Percentiles rank a stretch among this genome's conserved stretches.
Evolutionary conservation across 64 coral and sea anemone genomes (phyloP).

Genomic region (Cladopsammia gracilis): DNA sequence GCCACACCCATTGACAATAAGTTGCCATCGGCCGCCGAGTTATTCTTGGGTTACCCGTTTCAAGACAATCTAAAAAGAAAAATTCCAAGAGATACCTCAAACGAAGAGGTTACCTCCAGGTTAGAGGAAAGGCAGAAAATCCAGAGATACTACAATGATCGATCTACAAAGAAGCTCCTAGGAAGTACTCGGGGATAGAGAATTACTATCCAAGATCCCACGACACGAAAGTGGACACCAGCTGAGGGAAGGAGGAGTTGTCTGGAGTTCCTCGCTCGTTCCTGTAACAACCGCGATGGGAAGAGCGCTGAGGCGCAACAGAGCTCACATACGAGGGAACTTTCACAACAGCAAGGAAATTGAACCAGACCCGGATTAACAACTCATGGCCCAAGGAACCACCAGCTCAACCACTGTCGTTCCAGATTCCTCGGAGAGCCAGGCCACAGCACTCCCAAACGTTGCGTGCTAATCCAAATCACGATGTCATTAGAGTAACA

Average conservation of each 20-base stretch:
- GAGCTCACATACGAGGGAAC: neutral
- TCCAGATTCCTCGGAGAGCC: no score
- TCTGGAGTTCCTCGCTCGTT: neutral
- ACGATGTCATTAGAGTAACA: no score
- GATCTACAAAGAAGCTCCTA: slow-evolving; percentile 48
- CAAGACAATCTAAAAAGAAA: slow-evolving; percentile 60
- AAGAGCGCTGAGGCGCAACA: neutral
- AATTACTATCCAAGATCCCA: slow-evolving; percentile 70
- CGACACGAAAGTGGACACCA: slow-evolving; percentile 49
- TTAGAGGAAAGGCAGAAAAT: slow-evolving; percentile 51
- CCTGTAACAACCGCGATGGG: neutral
- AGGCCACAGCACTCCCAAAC: no score
- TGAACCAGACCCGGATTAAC: no score
- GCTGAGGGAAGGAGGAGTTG: neutral
- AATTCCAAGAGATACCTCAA: slow-evolving; percentile 37
- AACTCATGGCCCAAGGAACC: no score
- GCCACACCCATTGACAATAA: slow-evolving; percentile 58
- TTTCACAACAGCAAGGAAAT: no score
- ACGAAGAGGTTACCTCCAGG: slow-evolving; percentile 63
- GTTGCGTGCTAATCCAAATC: neutral
- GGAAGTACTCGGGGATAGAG: slow-evolving; percentile 18
- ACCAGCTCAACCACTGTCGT: no score
- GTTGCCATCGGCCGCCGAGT: slow-evolving; percentile 67
- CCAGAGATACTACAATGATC: slow-evolving; percentile 70
- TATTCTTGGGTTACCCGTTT: slow-evolving; percentile 54